Evolutionary conservation across 2,888 invertebrate genomes (phyloP).

Genomic region (Troides oblongomaculatus): DNA sequence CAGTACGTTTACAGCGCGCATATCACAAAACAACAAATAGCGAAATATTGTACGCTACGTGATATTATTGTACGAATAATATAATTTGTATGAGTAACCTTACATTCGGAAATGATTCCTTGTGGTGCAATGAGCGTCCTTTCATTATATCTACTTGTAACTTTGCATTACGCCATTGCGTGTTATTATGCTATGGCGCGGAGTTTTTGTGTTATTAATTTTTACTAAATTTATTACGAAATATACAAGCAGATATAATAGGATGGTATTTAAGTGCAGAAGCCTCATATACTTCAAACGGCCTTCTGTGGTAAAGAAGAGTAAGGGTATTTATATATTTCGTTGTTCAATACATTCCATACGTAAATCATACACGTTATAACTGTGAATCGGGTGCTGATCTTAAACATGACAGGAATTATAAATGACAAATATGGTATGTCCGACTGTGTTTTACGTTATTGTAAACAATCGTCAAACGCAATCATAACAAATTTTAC

Average conservation of each 20-base stretch:
- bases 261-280: neutral
- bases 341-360: conserved; percentile 2
- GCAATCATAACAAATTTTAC: neutral
- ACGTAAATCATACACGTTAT: neutral
- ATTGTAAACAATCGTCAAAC: too few relatives aligned
- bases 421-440: neutral
- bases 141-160: conserved; percentile 1
- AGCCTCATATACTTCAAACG: conserved; percentile 4
- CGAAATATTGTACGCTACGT: conserved; percentile 9
- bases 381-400: conserved; percentile 12
- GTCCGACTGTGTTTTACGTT: too few relatives aligned
- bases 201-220: neutral
- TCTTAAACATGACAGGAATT: neutral
- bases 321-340: conserved; percentile 2
- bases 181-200: neutral
- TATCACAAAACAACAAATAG: conserved; percentile 15
- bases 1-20: conserved; percentile 17
- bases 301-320: conserved; percentile 17
- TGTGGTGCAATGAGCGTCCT: conserved; percentile 8
- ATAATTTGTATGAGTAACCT: conserved; percentile 19
- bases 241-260: conserved; percentile 13
- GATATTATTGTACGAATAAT: conserved; percentile 15
- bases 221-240: neutral
- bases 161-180: neutral
- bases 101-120: conserved; percentile 6